phyloP scores from a whole-genome alignment of 2,113 vertebrate species.

The Loxodonta africana region DNA sequence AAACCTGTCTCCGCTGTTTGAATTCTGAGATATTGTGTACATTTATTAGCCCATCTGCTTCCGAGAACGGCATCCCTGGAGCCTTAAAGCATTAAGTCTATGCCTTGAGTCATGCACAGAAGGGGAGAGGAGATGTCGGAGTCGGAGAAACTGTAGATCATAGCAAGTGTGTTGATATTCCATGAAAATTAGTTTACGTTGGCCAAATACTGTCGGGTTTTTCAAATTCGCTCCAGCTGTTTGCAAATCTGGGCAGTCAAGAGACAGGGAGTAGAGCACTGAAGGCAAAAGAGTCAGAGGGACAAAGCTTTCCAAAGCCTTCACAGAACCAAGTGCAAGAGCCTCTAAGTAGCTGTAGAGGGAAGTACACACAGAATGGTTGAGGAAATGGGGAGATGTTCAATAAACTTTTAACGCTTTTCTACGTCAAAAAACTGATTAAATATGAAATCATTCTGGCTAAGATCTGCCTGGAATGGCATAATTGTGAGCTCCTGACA shows the following conservation, averaged over 20 bases:
- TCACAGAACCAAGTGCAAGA: not conserved
- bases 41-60: slow-evolving; percentile 61
- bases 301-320: not conserved
- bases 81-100: not conserved
- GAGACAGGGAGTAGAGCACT: not conserved
- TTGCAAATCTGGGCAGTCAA: slow-evolving; percentile 41
- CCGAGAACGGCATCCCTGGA: not conserved
- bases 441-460: slow-evolving; percentile 48
- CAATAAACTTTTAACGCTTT: slow-evolving; percentile 7
- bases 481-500: not conserved
- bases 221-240: slow-evolving; percentile 27
- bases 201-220: slow-evolving; percentile 53
- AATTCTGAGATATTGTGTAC: not conserved
- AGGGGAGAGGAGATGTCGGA: slow-evolving; percentile 32
- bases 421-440: not conserved
- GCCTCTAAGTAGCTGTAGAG: not conserved
- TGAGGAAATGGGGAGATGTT: not conserved
- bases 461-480: not conserved
- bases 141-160: not conserved
- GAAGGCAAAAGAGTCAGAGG: not conserved
- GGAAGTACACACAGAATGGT: not conserved
- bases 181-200: slow-evolving; percentile 63
- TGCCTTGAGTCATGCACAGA: slow-evolving; percentile 52
- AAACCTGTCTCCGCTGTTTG: slow-evolving; percentile 41
- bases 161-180: slow-evolving; percentile 25